Conservation (phyloP, 2,113 vertebrate genomes). For the Stictonetta naevosa region DNA sequence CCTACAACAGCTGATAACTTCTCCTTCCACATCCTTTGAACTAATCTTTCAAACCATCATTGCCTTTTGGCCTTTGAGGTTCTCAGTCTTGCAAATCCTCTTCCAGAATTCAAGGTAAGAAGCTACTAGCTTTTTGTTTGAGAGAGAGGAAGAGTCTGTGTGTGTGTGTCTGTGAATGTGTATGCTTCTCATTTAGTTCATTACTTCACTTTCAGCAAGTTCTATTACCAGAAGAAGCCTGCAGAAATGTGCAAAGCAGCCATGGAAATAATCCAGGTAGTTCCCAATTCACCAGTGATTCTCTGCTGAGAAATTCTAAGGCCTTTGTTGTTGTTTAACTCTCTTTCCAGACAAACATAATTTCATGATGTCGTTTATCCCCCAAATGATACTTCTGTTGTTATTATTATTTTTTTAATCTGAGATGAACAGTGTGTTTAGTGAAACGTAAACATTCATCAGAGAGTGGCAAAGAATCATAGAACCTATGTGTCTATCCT, state of each 20-base stretch:
- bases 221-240: not conserved
- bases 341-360: not conserved
- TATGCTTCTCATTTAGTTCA: not conserved
- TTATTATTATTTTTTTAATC: not conserved
- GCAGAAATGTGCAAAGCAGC: not conserved
- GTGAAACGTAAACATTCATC: constrained; percentile 16
- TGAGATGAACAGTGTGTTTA: not conserved
- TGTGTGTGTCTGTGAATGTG: not conserved
- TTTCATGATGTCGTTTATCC: not conserved
- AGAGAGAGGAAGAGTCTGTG: too few species aligned
- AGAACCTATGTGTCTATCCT: not conserved
- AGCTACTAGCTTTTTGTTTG: not conserved
- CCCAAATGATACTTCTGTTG: not conserved
- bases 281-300: not conserved
- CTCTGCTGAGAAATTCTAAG: not conserved
- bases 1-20: not conserved
- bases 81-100: not conserved
- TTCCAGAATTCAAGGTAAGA: not conserved
- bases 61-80: not conserved
- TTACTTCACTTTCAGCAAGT: not conserved
- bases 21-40: not conserved
- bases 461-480: not conserved
- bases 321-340: not conserved
- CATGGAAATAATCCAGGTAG: not conserved
- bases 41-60: not conserved